Evolutionary conservation across 1,140 invertebrate species (phyloP), one percentile per base, ranked within the genome.

Genomic region (Drosophila sturtevanti): DNA sequence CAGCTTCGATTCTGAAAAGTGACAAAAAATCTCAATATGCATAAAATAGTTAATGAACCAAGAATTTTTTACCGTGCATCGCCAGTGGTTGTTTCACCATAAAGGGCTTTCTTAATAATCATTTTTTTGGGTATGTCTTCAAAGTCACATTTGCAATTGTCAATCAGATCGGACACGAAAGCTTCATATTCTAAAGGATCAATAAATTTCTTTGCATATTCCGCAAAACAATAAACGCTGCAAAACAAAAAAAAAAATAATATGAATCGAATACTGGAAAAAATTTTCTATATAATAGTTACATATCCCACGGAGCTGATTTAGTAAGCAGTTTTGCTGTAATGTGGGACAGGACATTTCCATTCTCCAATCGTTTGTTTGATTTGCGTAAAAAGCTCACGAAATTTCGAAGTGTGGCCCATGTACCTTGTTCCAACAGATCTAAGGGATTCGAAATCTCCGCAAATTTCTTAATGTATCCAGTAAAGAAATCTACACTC

Each of bases 1-100:
- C 41, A 11, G 41, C 41, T 58, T 58, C 21, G 12, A 24, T 27
- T 31, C 24, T 37, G 21, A 12, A 58, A 21, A 4, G 7, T 0
- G 7, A 3, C 2, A 21, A 16, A 31, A 58, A 31, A 6, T 14
- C 22, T 38, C 0, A 16, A 24, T 24, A 4, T 2, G 1, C 0
- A 21, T n/a, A 38, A 24, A 21, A n/a, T 0, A 18, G 0, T 22
- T 16, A 31, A 31, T 31, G 27, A 4, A 31, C 7, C 7, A 4
- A 31, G 5, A 6, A 31, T 31, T 31, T 31, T 58, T 48, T 16
- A 87, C 84, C 87, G 67, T 22, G 87, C 87, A 68, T 90, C 81
- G 31, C 87, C 87, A 6, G 82, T 78, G 5, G 54, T 78, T 9
- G 48, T 55, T 11, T 87, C 79, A 10, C 87, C 87, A 18, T 44